A percentile compares a stretch with the other conserved stretches of the same genome.
Evolutionary conservation across 2,888 invertebrate genomes (phyloP).

Genomic region (Gerosis bhagava): DNA sequence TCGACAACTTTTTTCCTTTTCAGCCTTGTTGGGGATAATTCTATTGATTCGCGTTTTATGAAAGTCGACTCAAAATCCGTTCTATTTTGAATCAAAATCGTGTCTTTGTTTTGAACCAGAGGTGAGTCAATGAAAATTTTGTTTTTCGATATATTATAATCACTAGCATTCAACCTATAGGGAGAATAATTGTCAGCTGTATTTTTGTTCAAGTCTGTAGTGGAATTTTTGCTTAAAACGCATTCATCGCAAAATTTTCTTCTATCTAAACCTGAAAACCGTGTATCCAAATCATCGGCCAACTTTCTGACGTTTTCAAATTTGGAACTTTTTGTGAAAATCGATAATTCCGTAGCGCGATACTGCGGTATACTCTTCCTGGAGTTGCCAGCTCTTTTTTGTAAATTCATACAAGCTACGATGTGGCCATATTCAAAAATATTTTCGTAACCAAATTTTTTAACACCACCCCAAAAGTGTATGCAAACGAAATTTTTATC

Average conservation of each 20-base stretch:
- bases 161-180: constrained; percentile 52
- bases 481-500: constrained; percentile 76
- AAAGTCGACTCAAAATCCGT: constrained; percentile 74
- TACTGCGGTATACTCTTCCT: constrained; percentile 79
- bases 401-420: constrained; percentile 84
- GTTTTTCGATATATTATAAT: constrained; percentile 52
- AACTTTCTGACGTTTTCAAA: constrained; percentile 68
- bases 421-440: constrained; percentile 80
- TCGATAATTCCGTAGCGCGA: constrained; percentile 83
- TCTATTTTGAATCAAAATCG: constrained; percentile 60
- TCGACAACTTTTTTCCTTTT: constrained; percentile 54
- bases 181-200: constrained; percentile 57
- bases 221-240: constrained; percentile 53
- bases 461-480: constrained; percentile 80
- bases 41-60: constrained; percentile 52
- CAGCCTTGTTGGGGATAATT: constrained; percentile 50
- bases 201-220: constrained; percentile 37
- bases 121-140: constrained; percentile 62
- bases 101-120: constrained; percentile 38
- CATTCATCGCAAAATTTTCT: constrained; percentile 57
- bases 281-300: constrained; percentile 65
- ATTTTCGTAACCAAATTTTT: constrained; percentile 77
- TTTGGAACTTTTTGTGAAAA: constrained; percentile 84
- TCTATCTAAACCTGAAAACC: constrained; percentile 42
- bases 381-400: constrained; percentile 78